These are phyloP conservation scores for Phoxinus phoxinus DNA, from an alignment of 2,113 vertebrate species.

Conservation along the genomic window DNA sequence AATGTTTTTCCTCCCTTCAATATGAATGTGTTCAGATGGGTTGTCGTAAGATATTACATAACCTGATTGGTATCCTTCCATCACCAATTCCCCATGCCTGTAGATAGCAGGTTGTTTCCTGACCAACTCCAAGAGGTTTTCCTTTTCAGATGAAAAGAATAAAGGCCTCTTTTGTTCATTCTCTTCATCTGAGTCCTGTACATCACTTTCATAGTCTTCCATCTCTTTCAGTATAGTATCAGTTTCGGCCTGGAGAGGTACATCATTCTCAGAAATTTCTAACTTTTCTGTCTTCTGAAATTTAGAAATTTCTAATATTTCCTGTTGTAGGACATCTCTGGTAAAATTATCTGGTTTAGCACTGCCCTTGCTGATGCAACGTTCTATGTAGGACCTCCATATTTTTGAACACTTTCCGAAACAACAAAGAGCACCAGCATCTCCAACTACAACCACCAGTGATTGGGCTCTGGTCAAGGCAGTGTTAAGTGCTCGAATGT, in stretches of 20 bases:
- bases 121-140: constrained; percentile 16
- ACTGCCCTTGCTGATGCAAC: constrained; percentile 76
- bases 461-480: constrained; percentile 90
- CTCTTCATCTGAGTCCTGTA: neutral
- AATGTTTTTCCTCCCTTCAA: constrained; percentile 66
- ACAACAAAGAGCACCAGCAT: constrained; percentile 86
- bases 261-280: neutral
- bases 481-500: constrained; percentile 87
- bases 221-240: constrained; percentile 45
- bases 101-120: constrained; percentile 37
- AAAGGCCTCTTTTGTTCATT: constrained; percentile 7
- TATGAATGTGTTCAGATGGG: constrained; percentile 50
- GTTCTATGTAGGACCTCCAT: constrained; percentile 85
- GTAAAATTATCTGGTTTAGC: constrained; percentile 68
- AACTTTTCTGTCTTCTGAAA: constrained; percentile 1
- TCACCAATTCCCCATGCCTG: constrained; percentile 60
- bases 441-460: constrained; percentile 82
- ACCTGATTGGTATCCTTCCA: constrained; percentile 58
- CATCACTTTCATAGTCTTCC: constrained; percentile 23
- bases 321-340: constrained; percentile 79
- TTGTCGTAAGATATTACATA: constrained; percentile 62
- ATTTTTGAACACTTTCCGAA: constrained; percentile 86
- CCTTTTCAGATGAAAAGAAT: neutral
- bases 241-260: neutral
- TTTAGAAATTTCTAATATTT: constrained; percentile 67